A percentile compares a stretch with the other conserved stretches of the same genome.
Evolutionary conservation across 2,113 vertebrate genomes (phyloP).

Genomic region (Zonotrichia leucophrys): DNA sequence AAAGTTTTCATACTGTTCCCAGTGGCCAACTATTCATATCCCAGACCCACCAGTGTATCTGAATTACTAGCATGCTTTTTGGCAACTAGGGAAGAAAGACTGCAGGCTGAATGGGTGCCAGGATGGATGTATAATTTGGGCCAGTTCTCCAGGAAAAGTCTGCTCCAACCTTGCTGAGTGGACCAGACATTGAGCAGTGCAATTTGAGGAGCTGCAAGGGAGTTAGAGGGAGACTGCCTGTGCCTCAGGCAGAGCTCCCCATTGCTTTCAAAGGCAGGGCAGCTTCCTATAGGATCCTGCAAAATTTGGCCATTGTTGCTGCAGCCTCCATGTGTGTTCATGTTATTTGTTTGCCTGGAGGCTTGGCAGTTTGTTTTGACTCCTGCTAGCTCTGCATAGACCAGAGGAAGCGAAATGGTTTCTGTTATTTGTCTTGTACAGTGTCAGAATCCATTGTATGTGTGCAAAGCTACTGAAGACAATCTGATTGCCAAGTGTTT

Average conservation of each 20-base stretch:
- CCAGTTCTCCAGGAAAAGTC: background rate
- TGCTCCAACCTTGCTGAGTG: background rate
- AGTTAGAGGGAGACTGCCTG: background rate
- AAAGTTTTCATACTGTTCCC: slow-evolving; percentile 19
- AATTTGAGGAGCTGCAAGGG: background rate
- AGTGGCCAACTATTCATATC: slow-evolving; percentile 27
- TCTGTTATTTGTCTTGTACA: background rate
- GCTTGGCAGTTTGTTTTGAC: background rate
- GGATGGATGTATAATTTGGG: background rate
- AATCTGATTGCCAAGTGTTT: background rate
- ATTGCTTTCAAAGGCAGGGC: background rate
- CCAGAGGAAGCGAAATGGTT: background rate
- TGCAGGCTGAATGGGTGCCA: slow-evolving; percentile 12
- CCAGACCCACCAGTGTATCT: slow-evolving; percentile 22
- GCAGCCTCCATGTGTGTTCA: background rate
- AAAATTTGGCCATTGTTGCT: background rate
- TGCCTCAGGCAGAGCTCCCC: background rate
- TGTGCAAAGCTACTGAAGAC: background rate
- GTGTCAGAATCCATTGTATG: background rate
- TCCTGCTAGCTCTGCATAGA: background rate
- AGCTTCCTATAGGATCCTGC: background rate
- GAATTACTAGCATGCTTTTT: slow-evolving; percentile 1
- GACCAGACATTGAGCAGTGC: background rate
- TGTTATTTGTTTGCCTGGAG: background rate
- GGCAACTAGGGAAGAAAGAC: slow-evolving; percentile 10